phyloP scores from a whole-genome alignment of 2,888 invertebrate species.

The Hydroisotoma schaefferi region DNA sequence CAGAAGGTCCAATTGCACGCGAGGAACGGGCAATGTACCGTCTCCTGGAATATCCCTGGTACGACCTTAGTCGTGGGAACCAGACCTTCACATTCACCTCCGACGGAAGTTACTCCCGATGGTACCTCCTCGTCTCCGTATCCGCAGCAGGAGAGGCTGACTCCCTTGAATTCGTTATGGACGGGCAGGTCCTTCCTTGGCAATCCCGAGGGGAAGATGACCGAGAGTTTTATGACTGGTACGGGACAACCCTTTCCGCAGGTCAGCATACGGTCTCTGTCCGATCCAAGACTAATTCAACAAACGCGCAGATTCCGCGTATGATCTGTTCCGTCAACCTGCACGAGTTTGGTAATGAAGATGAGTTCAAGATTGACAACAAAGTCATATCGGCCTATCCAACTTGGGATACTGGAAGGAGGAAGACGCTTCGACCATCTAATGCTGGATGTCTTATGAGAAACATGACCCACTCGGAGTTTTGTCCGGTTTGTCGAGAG shows the following conservation, averaged over 20 bases:
- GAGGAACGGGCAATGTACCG: conserved; percentile 40
- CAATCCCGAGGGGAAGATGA: conserved; percentile 36
- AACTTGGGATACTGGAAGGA: conserved; percentile 27
- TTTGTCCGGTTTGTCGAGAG: conserved; percentile 44
- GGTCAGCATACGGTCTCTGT: conserved; percentile 38
- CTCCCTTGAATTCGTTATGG: conserved; percentile 37
- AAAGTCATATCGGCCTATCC: conserved; percentile 39
- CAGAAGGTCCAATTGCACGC: conserved; percentile 12
- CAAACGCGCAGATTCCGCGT: conserved; percentile 38
- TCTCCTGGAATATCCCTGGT: conserved; percentile 40
- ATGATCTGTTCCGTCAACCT: conserved; percentile 42
- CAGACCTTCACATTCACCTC: conserved; percentile 35
- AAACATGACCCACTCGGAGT: conserved; percentile 37
- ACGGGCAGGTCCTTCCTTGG: conserved; percentile 43
- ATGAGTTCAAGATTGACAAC: conserved; percentile 25
- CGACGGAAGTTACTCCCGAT: conserved; percentile 36
- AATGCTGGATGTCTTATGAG: conserved; percentile 45
- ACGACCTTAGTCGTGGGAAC: conserved; percentile 21
- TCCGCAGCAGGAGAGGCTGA: conserved; percentile 39
- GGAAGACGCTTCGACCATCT: conserved; percentile 39
- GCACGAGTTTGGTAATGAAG: conserved; percentile 38
- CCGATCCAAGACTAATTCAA: conserved; percentile 33
- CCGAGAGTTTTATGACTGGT: conserved; percentile 44
- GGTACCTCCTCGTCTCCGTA: conserved; percentile 39
- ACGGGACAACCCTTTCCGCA: conserved; percentile 34